Evolutionary conservation across 92 coral and sea anemone species (phyloP).

Genomic region (Parazoanthus darwini): DNA sequence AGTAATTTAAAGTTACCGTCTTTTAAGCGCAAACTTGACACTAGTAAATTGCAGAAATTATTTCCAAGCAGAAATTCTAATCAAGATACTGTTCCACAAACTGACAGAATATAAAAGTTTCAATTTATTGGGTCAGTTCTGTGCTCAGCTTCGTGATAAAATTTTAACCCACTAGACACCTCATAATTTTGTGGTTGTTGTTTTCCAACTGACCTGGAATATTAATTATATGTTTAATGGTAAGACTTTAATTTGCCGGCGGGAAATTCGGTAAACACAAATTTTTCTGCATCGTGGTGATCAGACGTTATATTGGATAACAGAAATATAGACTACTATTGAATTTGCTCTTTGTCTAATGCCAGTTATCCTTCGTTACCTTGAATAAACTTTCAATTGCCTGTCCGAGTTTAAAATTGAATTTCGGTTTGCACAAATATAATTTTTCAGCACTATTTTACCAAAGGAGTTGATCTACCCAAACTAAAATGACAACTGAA

Average conservation of each 20-base stretch:
- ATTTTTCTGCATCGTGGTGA: not conserved
- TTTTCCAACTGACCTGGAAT: not conserved
- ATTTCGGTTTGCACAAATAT: too few species aligned
- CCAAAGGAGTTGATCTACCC: too few species aligned
- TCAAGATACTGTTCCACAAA: too few species aligned
- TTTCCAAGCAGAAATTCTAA: not conserved
- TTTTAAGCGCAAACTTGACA: not conserved
- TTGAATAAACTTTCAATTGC: too few species aligned
- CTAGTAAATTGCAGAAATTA: not conserved
- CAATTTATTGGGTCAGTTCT: not conserved
- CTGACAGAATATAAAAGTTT: not conserved
- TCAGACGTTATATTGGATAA: not conserved
- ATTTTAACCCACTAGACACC: not conserved
- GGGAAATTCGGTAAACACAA: not conserved
- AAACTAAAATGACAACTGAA: too few species aligned
- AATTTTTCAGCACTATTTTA: too few species aligned
- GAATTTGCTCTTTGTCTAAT: too few species aligned
- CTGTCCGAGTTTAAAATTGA: too few species aligned
- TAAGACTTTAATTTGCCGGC: not conserved
- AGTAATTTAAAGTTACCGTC: not conserved
- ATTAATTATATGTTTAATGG: not conserved
- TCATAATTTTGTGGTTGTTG: slow-evolving; percentile 14
- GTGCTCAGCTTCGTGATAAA: slow-evolving; percentile 3
- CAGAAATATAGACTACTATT: too few species aligned
- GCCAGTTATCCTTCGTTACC: too few species aligned